Evolutionary conservation across 1,140 invertebrate genomes (phyloP).

Genomic region (Planococcus citri): DNA sequence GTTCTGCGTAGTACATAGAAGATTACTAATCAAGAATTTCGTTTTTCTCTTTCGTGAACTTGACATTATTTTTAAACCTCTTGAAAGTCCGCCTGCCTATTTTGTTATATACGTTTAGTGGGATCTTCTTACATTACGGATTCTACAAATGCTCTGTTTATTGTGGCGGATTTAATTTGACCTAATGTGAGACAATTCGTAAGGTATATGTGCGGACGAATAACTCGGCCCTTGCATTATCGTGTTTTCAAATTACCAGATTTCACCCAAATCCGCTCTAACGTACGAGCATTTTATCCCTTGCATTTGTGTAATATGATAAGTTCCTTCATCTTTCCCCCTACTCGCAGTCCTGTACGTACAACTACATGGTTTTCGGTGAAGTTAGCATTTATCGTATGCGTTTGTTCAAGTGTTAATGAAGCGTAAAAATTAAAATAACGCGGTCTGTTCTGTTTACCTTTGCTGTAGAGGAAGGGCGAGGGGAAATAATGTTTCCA

Average conservation of each 20-base stretch:
- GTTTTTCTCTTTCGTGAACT: not conserved
- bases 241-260: not conserved
- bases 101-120: not conserved
- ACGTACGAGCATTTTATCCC: no score
- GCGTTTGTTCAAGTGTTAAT: not conserved
- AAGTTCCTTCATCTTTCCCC: no score
- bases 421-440: not conserved
- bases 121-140: not conserved
- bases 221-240: not conserved
- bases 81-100: not conserved
- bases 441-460: not conserved
- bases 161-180: not conserved
- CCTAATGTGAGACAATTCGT: not conserved
- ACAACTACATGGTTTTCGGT: no score
- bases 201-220: not conserved
- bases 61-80: not conserved
- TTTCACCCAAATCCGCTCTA: not conserved
- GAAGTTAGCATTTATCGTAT: no score
- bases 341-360: no score
- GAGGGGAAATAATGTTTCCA: not conserved
- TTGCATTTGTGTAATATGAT: no score
- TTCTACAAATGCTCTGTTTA: not conserved
- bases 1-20: no score
- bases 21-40: not conserved
- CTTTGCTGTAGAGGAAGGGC: no score